phyloP scores from a whole-genome alignment of 2,113 vertebrate species.

The Tychaedon coryphoeus region DNA sequence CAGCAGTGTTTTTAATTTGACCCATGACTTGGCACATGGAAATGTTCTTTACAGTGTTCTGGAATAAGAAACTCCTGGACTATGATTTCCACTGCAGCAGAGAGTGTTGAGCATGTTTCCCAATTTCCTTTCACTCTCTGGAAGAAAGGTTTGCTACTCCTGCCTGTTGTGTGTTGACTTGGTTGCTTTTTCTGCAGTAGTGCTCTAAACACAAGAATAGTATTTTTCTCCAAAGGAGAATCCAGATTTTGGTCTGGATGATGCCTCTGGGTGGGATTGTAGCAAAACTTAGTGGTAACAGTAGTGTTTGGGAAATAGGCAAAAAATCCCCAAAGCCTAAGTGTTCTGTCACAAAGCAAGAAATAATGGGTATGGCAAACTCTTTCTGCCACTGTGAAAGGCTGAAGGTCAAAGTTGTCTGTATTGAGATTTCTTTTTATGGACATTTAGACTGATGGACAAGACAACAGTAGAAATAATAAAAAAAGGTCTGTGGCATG shows the following conservation, averaged over 20 bases:
- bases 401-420: neutral
- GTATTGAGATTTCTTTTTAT: neutral
- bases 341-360: neutral
- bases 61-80: neutral
- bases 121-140: neutral
- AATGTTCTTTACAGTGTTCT: slow-evolving; percentile 30
- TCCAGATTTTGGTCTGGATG: neutral
- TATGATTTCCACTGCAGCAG: neutral
- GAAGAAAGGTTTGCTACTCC: neutral
- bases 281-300: neutral
- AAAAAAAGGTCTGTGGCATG: neutral
- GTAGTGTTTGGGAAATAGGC: neutral
- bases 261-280: neutral
- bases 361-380: neutral
- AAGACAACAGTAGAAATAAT: neutral
- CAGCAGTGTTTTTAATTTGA: neutral
- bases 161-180: neutral
- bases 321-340: neutral
- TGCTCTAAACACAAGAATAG: neutral
- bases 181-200: neutral
- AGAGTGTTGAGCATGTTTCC: neutral
- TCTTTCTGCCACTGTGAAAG: neutral
- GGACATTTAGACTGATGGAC: neutral
- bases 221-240: neutral
- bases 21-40: slow-evolving; percentile 19